Conservation (phyloP, 2,797 vertebrate species). For the Mus minutoides region DNA sequence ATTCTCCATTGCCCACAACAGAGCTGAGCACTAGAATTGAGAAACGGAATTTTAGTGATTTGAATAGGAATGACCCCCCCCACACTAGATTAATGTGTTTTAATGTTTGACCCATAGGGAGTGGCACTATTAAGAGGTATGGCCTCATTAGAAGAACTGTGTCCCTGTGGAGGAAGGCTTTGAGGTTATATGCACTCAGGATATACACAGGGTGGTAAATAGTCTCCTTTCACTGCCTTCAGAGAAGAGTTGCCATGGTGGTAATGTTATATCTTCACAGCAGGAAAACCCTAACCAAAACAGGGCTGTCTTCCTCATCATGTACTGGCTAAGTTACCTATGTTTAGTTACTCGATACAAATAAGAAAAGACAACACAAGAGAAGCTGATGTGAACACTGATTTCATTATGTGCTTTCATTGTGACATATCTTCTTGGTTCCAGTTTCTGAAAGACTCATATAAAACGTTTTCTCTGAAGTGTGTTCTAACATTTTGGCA, state of each 20-base stretch:
- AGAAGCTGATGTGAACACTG: slow-evolving; percentile 58
- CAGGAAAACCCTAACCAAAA: neutral
- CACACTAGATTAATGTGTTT: neutral
- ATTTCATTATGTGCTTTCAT: slow-evolving; percentile 45
- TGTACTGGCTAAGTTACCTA: slow-evolving; percentile 59
- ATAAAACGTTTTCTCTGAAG: slow-evolving; percentile 53
- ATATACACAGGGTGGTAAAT: neutral
- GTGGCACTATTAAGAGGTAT: neutral
- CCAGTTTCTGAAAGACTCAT: slow-evolving; percentile 44
- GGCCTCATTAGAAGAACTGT: neutral
- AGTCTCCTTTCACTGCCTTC: neutral
- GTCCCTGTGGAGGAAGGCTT: neutral
- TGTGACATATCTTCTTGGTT: slow-evolving; percentile 66
- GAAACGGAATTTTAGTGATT: neutral
- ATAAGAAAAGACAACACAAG: slow-evolving; percentile 61
- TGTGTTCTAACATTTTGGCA: slow-evolving; percentile 62
- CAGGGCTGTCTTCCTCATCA: slow-evolving; percentile 46
- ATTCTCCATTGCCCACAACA: slow-evolving; percentile 75
- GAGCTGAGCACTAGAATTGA: slow-evolving; percentile 65
- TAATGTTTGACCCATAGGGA: neutral
- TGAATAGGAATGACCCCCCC: neutral
- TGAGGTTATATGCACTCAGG: neutral
- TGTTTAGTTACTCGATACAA: slow-evolving; percentile 65
- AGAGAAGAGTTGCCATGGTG: neutral
- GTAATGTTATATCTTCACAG: neutral